Conservation (phyloP, 2,888 invertebrate genomes). For the Syrphus vitripennis region DNA sequence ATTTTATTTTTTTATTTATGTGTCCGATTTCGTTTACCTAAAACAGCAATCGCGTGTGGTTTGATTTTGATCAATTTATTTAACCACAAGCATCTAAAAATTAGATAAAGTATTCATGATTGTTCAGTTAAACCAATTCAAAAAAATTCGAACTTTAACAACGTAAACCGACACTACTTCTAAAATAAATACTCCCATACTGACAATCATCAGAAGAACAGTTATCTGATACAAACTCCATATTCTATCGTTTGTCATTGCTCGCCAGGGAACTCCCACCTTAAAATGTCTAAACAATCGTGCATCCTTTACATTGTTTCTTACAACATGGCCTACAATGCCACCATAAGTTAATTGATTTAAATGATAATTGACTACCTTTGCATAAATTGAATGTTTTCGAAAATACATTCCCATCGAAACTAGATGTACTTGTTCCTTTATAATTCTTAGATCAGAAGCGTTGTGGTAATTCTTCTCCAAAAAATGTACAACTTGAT, state of each 20-base stretch:
- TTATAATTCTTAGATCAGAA: not conserved
- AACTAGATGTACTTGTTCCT: not conserved
- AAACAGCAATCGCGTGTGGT: too few species aligned
- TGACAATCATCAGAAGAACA: too few species aligned
- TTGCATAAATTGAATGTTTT: slow-evolving; percentile 9
- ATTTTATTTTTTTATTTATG: not conserved
- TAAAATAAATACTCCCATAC: not conserved
- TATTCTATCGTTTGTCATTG: not conserved
- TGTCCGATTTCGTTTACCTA: not conserved
- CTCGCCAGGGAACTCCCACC: not conserved
- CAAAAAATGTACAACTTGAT: not conserved
- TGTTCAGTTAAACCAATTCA: not conserved
- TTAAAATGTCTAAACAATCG: not conserved
- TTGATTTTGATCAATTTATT: too few species aligned
- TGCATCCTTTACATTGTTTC: not conserved
- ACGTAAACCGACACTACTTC: not conserved
- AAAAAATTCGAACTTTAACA: not conserved
- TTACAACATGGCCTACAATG: not conserved
- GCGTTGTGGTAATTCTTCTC: not conserved
- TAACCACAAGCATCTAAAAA: too few species aligned
- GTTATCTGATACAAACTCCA: not conserved
- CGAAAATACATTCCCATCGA: not conserved
- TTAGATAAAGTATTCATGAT: too few species aligned
- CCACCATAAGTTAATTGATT: too few species aligned
- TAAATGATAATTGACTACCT: too few species aligned